Conservation (phyloP, 2,113 vertebrate genomes). For the Dipodomys spectabilis region DNA sequence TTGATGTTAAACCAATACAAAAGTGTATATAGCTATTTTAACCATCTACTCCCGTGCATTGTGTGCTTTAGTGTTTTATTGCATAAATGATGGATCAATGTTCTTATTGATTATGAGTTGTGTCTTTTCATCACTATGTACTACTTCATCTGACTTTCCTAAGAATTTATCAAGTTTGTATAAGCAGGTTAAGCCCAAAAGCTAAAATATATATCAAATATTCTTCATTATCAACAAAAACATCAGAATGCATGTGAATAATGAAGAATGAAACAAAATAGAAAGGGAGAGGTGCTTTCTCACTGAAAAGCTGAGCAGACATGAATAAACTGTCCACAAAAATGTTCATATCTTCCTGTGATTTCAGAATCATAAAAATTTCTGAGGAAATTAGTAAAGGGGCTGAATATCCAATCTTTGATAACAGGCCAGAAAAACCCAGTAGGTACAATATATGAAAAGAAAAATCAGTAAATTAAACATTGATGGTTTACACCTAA, state of each 20-base stretch:
- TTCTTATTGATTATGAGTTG: neutral
- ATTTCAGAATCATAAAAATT: neutral
- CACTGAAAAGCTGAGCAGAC: neutral
- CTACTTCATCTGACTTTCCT: neutral
- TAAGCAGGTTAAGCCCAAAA: neutral
- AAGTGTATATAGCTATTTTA: neutral
- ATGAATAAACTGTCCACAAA: neutral
- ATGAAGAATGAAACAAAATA: neutral
- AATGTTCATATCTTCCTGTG: neutral
- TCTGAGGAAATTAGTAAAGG: neutral
- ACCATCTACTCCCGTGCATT: neutral
- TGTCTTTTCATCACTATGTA: neutral
- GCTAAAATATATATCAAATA: neutral
- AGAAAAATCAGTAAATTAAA: neutral
- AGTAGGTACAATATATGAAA: neutral
- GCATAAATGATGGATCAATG: neutral
- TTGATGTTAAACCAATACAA: neutral
- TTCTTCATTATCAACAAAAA: neutral
- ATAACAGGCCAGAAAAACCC: no score
- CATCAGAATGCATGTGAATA: neutral
- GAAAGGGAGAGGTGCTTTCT: neutral
- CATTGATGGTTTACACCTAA: no score
- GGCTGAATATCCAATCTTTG: neutral
- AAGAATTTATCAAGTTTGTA: neutral
- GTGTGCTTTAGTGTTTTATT: neutral